Base-by-base conservation (phyloP, 2,113 vertebrate species). In the Plotosus lineatus region DNA sequence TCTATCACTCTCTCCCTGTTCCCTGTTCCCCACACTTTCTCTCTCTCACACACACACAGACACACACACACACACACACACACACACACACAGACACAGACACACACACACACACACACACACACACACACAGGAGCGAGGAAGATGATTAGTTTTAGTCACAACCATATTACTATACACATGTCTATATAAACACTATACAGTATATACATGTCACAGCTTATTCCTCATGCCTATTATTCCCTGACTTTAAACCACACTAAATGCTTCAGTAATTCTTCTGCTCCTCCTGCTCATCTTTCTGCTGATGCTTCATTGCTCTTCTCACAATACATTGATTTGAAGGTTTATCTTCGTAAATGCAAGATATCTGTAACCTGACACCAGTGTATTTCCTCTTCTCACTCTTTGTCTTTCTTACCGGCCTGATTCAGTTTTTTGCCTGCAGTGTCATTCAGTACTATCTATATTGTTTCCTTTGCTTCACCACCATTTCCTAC, bases 321-420 rank as follows among this genome's bases (percentile, higher is more conserved):
- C 1, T 23, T 66, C 63, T 66, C 19, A 23, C 40, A 19, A 40
- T 66, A 21, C 31, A 36, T 63, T 2, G 31, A 42, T 23, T 55
- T 23, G 26, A 23, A 21, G 51, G 17, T 44, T 28, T 3, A n/a
- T 7, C 23, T 66, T 14, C 1, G 78, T 72, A 81, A n/a, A 81
- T 42, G n/a, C 46, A 75, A 81, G 66, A 31, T 55, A 80, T 26
- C 65, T 69, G 65, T 56, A 71, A 79, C 19, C 46, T 23, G 71
- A 81, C 33, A 81, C 79, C 36, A 80, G 51, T n/a, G n/a, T 69
- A 19, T 19, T 77, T 31, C 14, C 26, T 80, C 6, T 38, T 61
- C 55, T 71, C 28, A 21, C 8, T 28, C 40, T 69, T 10, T 14
- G 5, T 33, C 73, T 21, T 40, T 75, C 33, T 1, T 23, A 40